Conservation (phyloP, 2,888 invertebrate species). For the Nomada lathburiana region DNA sequence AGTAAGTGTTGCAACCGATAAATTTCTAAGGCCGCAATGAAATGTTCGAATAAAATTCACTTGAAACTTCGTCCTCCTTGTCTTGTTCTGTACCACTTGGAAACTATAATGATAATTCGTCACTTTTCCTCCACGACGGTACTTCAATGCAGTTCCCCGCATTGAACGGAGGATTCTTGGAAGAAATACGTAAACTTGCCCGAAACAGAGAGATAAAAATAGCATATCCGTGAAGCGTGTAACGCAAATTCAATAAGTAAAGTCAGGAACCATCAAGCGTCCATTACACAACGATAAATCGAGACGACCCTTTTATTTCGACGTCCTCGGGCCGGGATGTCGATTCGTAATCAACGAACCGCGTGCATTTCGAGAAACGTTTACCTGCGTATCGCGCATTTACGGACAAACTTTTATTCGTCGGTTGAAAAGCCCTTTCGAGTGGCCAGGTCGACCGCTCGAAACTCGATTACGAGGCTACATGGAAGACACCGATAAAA, state of each 20-base stretch:
- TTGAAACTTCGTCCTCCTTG: no score
- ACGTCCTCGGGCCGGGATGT: not conserved
- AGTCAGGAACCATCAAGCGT: not conserved
- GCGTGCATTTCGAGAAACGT: not conserved
- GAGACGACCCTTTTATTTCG: not conserved
- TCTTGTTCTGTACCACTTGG: no score
- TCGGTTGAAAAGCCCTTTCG: not conserved
- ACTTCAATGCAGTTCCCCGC: no score
- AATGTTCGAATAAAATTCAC: no score
- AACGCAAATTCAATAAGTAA: not conserved
- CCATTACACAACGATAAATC: not conserved
- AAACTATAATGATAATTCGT: no score
- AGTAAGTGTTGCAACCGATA: no score
- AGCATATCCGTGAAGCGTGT: no score
- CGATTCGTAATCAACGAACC: not conserved
- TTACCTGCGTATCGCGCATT: not conserved
- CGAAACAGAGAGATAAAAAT: no score
- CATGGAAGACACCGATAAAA: slow-evolving; percentile 40
- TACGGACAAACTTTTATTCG: slow-evolving; percentile 15
- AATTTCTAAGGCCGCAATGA: no score
- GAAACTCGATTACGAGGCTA: slow-evolving; percentile 37
- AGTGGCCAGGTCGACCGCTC: not conserved
- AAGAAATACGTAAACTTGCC: no score
- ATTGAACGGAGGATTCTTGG: no score
- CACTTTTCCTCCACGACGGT: no score